Conservation (phyloP, 2,888 invertebrate species). For the Ganaspis brasiliensis region DNA sequence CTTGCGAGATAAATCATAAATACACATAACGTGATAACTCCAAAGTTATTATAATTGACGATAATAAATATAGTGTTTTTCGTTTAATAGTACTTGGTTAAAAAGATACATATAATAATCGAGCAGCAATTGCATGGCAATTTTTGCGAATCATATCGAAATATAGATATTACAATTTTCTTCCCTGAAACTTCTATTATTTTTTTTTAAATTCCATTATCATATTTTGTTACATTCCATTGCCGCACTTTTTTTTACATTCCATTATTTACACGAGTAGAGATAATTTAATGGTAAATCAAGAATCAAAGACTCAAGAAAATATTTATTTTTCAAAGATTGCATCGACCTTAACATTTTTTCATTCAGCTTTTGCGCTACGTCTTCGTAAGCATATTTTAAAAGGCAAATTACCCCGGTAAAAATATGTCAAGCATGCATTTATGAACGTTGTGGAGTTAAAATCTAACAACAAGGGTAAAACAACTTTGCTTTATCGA, state of each 20-base stretch:
- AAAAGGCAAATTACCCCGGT: constrained; percentile 1
- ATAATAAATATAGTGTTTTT: background rate
- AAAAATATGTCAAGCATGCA: background rate
- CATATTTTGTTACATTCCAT: too few species aligned
- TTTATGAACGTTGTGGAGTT: background rate
- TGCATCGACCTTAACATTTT: too few species aligned
- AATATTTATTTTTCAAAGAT: too few species aligned
- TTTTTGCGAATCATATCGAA: too few species aligned
- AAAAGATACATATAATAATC: background rate
- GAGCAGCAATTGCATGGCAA: background rate
- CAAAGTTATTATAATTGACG: constrained; percentile 15
- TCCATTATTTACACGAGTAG: too few species aligned
- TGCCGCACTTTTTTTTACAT: too few species aligned
- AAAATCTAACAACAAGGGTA: background rate
- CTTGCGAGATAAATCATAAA: background rate
- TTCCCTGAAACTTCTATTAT: too few species aligned
- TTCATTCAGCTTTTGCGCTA: too few species aligned
- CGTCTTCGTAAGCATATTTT: constrained; percentile 10
- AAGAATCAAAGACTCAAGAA: too few species aligned
- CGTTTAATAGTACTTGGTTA: background rate
- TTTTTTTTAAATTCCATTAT: too few species aligned
- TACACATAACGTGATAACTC: background rate
- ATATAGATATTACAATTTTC: too few species aligned
- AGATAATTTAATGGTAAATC: too few species aligned
- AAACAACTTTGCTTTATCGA: background rate